Conservation (phyloP, 2,797 vertebrate genomes). For the Myiothlypis chrysogaster region DNA sequence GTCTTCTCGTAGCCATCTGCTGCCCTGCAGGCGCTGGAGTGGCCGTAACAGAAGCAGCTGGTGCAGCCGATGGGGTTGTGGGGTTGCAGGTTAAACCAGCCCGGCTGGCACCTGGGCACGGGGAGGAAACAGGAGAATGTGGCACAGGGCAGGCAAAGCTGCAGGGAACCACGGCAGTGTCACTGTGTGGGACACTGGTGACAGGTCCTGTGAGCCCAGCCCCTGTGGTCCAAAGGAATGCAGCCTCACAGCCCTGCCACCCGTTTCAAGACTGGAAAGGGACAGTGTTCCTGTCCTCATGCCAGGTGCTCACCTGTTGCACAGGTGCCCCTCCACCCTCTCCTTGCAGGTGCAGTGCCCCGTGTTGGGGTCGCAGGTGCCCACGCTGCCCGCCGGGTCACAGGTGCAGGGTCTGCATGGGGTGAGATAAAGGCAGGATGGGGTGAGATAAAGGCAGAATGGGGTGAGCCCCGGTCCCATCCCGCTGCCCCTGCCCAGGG, state of each 20-base stretch:
- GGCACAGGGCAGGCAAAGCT: background rate
- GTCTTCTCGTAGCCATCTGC: constrained; percentile 72
- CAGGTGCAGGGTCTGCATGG: constrained; percentile 83
- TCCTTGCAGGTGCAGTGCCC: constrained; percentile 86
- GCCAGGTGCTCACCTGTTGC: constrained; percentile 79
- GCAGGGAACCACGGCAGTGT: background rate
- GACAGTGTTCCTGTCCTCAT: background rate
- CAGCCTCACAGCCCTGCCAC: background rate
- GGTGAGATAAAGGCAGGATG: background rate
- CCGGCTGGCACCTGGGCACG: constrained; percentile 84
- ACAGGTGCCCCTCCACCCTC: constrained; percentile 85
- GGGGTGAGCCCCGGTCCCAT: background rate
- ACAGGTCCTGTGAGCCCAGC: background rate
- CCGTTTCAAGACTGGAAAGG: background rate
- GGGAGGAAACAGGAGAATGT: background rate
- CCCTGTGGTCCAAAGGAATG: background rate
- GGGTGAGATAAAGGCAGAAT: background rate
- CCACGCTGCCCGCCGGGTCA: constrained; percentile 77
- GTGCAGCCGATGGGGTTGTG: constrained; percentile 81
- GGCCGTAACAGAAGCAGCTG: constrained; percentile 90
- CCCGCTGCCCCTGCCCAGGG: rapidly evolving
- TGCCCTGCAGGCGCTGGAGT: constrained; percentile 81
- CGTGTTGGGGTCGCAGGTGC: constrained; percentile 79
- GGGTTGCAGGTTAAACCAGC: constrained; percentile 85
- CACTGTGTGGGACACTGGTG: rapidly evolving